Evolutionary conservation across 2,888 invertebrate species (phyloP).

Genomic region (Ophioninae sp.): DNA sequence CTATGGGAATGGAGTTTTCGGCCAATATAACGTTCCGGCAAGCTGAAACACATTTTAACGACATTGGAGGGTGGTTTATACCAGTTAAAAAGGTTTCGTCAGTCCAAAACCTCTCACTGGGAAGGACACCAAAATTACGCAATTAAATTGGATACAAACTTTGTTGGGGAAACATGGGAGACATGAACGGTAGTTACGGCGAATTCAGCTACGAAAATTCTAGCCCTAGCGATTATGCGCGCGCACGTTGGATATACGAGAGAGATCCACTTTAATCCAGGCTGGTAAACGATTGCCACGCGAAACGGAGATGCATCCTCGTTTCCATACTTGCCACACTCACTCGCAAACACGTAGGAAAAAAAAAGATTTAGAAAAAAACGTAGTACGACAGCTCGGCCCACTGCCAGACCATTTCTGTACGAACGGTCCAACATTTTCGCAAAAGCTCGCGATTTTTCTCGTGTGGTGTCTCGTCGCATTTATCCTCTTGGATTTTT

Average conservation of each 20-base stretch:
- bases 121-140: background rate
- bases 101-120: background rate
- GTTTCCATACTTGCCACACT: conserved; percentile 27
- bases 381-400: background rate
- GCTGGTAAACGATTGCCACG: conserved; percentile 56
- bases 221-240: conserved; percentile 47
- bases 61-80: background rate
- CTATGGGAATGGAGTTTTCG: background rate
- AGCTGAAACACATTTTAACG: background rate
- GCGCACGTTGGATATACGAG: conserved; percentile 48
- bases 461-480: conserved; percentile 7
- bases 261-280: conserved; percentile 56
- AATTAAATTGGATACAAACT: conserved; percentile 26
- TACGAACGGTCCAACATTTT: conserved; percentile 23
- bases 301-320: conserved; percentile 26
- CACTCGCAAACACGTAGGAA: background rate
- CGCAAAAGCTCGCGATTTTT: conserved; percentile 23
- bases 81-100: conserved; percentile 3
- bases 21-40: background rate
- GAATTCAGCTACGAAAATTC: conserved; percentile 48
- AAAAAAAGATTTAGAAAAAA: background rate
- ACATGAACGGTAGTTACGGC: conserved; percentile 34
- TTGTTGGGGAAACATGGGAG: conserved; percentile 20
- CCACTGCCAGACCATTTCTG: conserved; percentile 38
- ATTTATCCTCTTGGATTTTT: conserved; percentile 28